phyloP scores from a whole-genome alignment of 1,140 invertebrate species.

The Trichonephila clavipes region DNA sequence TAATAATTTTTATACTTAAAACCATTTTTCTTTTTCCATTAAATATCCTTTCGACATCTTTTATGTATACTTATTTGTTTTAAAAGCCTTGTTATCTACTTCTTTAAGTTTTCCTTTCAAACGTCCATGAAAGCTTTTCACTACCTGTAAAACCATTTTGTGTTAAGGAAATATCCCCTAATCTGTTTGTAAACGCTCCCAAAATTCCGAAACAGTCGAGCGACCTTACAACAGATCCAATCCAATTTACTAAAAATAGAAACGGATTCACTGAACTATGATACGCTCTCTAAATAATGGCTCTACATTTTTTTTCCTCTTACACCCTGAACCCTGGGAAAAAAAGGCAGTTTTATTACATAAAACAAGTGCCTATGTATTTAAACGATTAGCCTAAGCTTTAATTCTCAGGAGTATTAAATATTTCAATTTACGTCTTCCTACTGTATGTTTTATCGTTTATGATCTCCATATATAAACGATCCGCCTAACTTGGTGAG shows the following conservation, averaged over 20 bases:
- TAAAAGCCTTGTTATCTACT: too few species aligned
- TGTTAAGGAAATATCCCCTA: not conserved
- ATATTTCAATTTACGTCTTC: not conserved
- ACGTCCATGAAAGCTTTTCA: not conserved
- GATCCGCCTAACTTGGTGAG: not conserved
- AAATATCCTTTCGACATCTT: too few species aligned
- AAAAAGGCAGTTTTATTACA: slow-evolving; percentile 5
- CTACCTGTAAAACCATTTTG: not conserved
- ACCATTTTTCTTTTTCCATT: too few species aligned
- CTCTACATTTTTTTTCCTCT: not conserved
- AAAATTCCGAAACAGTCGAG: not conserved
- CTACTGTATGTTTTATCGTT: not conserved
- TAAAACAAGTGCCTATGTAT: not conserved
- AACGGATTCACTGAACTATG: slow-evolving; percentile 38
- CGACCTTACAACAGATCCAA: not conserved
- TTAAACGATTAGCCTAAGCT: not conserved
- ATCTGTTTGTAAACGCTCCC: not conserved
- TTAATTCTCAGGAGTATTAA: not conserved
- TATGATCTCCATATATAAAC: slow-evolving; percentile 24
- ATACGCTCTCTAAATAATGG: not conserved
- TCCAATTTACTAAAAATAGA: slow-evolving; percentile 46
- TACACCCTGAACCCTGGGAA: not conserved
- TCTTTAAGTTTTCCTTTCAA: not conserved
- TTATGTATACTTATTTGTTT: too few species aligned
- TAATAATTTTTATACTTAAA: too few species aligned